Evolutionary conservation across 2,888 invertebrate species (phyloP).

Genomic region (Orthonychiurus folsomi): DNA sequence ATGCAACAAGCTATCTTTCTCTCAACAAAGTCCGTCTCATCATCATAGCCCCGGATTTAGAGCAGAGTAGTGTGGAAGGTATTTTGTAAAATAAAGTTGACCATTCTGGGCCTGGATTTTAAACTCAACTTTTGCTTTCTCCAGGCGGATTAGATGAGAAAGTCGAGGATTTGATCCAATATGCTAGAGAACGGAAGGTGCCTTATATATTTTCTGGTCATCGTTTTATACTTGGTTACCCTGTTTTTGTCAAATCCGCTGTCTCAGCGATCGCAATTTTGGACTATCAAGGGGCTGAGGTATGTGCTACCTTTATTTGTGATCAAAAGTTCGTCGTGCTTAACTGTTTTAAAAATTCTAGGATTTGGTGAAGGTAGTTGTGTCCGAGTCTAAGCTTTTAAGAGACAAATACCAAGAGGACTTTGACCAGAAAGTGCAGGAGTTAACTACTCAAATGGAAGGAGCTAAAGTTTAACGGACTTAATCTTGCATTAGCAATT

Average conservation of each 20-base stretch:
- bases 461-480: too few species aligned
- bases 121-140: constrained; percentile 28
- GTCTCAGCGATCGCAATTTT: constrained; percentile 56
- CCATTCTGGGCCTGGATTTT: too few species aligned
- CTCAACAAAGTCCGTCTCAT: constrained; percentile 53
- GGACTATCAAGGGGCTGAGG: constrained; percentile 56
- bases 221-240: constrained; percentile 51
- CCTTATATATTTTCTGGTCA: constrained; percentile 55
- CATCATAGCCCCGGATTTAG: constrained; percentile 57
- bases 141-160: constrained; percentile 54
- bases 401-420: constrained; percentile 23
- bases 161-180: constrained; percentile 48
- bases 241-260: constrained; percentile 52
- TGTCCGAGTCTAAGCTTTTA: constrained; percentile 20
- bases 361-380: constrained; percentile 21
- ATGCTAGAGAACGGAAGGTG: constrained; percentile 49
- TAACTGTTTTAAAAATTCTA: constrained; percentile 15
- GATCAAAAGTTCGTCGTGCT: not conserved
- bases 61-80: constrained; percentile 49
- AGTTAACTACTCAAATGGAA: too few species aligned
- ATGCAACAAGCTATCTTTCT: constrained; percentile 52
- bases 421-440: constrained; percentile 11
- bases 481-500: too few species aligned
- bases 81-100: constrained; percentile 23
- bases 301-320: constrained; percentile 8